These are phyloP conservation scores for Xestia sexstrigata DNA, from an alignment of 2,888 invertebrate species.

Conservation along the genomic window DNA sequence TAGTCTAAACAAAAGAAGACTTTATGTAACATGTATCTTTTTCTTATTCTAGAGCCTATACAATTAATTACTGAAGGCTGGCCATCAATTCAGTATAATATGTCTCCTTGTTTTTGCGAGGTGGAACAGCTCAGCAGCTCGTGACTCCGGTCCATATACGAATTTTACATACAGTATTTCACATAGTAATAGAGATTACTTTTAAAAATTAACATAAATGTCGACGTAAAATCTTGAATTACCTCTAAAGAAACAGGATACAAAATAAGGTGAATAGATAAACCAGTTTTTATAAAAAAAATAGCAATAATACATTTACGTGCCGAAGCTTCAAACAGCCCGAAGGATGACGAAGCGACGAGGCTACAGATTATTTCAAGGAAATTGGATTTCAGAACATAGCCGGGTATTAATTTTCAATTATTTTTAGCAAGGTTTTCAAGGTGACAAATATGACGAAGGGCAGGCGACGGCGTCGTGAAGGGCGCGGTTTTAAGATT, in stretches of 20 bases:
- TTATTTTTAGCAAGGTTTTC: slow-evolving; percentile 43
- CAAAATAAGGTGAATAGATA: neutral
- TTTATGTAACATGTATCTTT: neutral
- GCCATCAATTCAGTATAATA: neutral
- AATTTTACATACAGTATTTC: neutral
- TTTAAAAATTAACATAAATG: neutral
- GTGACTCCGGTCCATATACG: neutral
- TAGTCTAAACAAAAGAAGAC: too few species aligned
- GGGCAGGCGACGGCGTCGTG: neutral
- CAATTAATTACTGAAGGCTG: neutral
- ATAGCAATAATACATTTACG: slow-evolving; percentile 34
- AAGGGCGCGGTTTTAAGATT: neutral
- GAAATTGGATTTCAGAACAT: slow-evolving; percentile 54
- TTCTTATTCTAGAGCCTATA: neutral
- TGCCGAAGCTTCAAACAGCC: slow-evolving; percentile 25
- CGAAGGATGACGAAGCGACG: slow-evolving; percentile 11
- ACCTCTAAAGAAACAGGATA: neutral
- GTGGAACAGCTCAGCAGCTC: neutral
- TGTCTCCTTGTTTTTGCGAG: neutral
- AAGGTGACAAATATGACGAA: slow-evolving; percentile 39
- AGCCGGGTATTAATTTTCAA: slow-evolving; percentile 46
- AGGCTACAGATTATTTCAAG: slow-evolving; percentile 44
- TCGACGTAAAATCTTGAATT: neutral
- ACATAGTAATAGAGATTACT: neutral
- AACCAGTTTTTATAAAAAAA: slow-evolving; percentile 18